A percentile compares a stretch with the other conserved stretches of the same genome.
phyloP scores from a whole-genome alignment of 2,888 invertebrate genomes.

The Metopia argyrocephala region DNA sequence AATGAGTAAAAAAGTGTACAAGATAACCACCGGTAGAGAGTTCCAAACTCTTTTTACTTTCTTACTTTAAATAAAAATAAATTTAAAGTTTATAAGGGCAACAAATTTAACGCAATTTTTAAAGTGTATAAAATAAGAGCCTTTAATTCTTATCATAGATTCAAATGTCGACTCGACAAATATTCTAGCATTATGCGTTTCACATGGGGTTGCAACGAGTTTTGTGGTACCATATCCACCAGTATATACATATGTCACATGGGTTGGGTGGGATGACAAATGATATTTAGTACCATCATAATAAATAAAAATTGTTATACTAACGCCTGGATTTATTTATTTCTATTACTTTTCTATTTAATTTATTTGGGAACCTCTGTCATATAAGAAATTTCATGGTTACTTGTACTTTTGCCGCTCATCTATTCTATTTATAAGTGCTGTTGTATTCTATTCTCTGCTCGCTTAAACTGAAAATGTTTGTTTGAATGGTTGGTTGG shows the following conservation, averaged over 20 bases:
- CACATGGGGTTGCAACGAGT: too few species aligned
- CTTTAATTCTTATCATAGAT: too few species aligned
- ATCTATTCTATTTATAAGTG: background rate
- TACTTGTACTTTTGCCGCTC: background rate
- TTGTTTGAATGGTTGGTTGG: background rate
- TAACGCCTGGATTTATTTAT: too few species aligned
- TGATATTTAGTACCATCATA: too few species aligned
- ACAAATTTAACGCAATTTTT: background rate
- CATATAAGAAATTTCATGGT: background rate
- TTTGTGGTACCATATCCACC: too few species aligned
- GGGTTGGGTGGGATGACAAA: too few species aligned
- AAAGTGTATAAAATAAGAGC: too few species aligned
- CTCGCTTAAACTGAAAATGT: background rate
- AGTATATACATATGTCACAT: too few species aligned
- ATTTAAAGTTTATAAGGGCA: background rate
- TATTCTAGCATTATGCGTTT: too few species aligned
- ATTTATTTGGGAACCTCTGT: background rate
- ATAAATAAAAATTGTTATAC: too few species aligned
- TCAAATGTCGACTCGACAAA: too few species aligned
- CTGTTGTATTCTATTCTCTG: constrained; percentile 5
- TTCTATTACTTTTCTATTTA: background rate
- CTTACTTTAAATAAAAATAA: background rate
- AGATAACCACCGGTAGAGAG: background rate
- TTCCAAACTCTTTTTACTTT: background rate
- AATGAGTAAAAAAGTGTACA: background rate